Percentiles rank a stretch among this genome's conserved stretches.
phyloP scores from a whole-genome alignment of 2,888 invertebrate species.

The Leuctra nigra region DNA sequence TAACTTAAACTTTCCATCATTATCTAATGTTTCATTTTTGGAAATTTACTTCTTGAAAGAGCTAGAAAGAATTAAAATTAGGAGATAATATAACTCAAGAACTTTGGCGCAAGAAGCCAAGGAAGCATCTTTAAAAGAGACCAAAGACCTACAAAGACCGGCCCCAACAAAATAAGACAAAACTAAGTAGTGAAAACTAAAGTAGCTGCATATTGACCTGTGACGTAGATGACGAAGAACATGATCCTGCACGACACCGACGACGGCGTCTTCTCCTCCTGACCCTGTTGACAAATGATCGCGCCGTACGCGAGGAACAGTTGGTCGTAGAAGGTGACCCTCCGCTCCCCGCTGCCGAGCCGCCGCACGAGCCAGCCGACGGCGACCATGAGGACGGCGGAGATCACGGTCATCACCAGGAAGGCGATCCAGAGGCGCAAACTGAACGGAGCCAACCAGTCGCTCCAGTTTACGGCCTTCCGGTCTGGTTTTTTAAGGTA shows the following conservation, averaged over 20 bases:
- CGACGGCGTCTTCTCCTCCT: slow-evolving; percentile 2
- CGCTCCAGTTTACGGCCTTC: slow-evolving; percentile 11
- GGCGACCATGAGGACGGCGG: slow-evolving; percentile 7
- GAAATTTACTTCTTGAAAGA: no score
- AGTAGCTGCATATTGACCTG: background rate
- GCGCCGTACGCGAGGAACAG: slow-evolving; percentile 11
- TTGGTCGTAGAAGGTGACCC: slow-evolving; percentile 5
- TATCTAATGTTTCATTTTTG: no score
- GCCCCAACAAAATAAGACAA: no score
- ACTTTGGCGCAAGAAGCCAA: no score
- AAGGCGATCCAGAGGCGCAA: slow-evolving; percentile 5
- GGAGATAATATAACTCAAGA: no score
- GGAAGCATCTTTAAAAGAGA: no score
- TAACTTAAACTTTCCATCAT: no score
- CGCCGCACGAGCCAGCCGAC: slow-evolving; percentile 6
- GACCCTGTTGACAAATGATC: slow-evolving; percentile 12
- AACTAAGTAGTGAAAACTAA: no score
- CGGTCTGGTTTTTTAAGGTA: slow-evolving; percentile 5
- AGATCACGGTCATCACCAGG: background rate
- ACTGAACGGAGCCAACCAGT: slow-evolving; percentile 14
- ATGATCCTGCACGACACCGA: slow-evolving; percentile 10
- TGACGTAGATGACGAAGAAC: slow-evolving; percentile 10
- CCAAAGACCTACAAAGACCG: no score
- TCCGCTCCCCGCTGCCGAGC: background rate
- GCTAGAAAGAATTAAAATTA: no score